A percentile compares a stretch with the other conserved stretches of the same genome.
These are phyloP conservation scores for Cataglyphis altisquamis DNA, from an alignment of 2,888 invertebrate genomes.

Conservation along the genomic window DNA sequence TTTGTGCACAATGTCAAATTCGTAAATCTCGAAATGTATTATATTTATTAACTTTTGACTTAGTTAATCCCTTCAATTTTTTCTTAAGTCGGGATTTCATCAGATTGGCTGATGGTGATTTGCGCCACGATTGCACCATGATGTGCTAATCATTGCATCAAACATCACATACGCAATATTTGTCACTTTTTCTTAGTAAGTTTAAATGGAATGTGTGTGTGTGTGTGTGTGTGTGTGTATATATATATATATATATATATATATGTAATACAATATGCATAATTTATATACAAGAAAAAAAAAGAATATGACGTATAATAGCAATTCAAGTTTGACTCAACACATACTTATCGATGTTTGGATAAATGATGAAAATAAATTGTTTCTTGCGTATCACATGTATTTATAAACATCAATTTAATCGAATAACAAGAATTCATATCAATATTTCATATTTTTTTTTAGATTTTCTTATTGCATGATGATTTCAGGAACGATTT, in stretches of 20 bases:
- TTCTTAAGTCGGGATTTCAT: not conserved
- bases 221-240: too few relatives aligned
- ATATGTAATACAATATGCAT: not conserved
- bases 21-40: too few relatives aligned
- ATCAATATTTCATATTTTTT: not conserved
- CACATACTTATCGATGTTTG: not conserved
- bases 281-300: not conserved
- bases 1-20: too few relatives aligned
- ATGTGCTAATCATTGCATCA: not conserved
- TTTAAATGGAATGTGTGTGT: not conserved
- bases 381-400: not conserved
- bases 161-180: not conserved
- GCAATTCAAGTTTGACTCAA: not conserved
- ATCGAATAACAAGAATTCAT: not conserved
- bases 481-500: not conserved
- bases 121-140: not conserved
- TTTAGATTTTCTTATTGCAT: not conserved
- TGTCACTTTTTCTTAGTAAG: not conserved
- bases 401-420: not conserved
- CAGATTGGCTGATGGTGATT: not conserved
- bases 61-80: too few relatives aligned
- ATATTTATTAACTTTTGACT: too few relatives aligned
- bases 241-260: not conserved
- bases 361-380: conserved; percentile 5
- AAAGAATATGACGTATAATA: not conserved